A percentile compares a stretch with the other conserved stretches of the same genome.
phyloP scores from a whole-genome alignment of 2,113 vertebrate species.

The Hipposideros armiger region DNA sequence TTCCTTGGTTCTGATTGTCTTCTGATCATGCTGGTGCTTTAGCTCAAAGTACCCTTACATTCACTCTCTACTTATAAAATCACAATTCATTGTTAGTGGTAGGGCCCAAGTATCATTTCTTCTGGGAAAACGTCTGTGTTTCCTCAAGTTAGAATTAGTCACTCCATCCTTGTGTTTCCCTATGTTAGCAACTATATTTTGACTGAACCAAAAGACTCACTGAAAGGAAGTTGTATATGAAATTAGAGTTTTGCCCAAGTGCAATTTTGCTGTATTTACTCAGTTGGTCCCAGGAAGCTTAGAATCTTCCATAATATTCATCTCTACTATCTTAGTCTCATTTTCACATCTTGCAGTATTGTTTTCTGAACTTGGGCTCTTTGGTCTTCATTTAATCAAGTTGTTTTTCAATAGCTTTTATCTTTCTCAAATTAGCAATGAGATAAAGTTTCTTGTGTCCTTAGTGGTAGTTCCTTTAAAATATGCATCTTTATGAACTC shows the following conservation, averaged over 20 bases:
- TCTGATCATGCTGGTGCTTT: background rate
- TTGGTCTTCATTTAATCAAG: slow-evolving; percentile 4
- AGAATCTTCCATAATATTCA: background rate
- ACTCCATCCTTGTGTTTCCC: background rate
- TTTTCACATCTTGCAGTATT: slow-evolving; percentile 13
- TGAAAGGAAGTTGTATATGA: background rate
- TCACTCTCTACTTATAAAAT: background rate
- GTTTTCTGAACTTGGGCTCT: slow-evolving; percentile 13
- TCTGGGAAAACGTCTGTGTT: background rate
- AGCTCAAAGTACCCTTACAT: background rate
- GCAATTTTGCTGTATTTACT: background rate
- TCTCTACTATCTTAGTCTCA: background rate
- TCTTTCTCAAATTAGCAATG: slow-evolving; percentile 25
- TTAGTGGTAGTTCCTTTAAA: slow-evolving; percentile 5
- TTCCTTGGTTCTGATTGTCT: background rate
- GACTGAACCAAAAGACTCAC: slow-evolving; percentile 49
- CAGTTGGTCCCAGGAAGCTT: background rate
- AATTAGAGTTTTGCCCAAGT: background rate
- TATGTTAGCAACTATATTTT: slow-evolving; percentile 17
- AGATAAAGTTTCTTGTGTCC: background rate
- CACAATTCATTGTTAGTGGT: background rate
- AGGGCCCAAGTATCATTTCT: background rate
- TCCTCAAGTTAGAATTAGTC: slow-evolving; percentile 1
- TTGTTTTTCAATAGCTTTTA: background rate
- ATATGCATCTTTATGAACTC: background rate